Base-by-base conservation (phyloP, 2,888 invertebrate genomes). In the Sesia bembeciformis region DNA sequence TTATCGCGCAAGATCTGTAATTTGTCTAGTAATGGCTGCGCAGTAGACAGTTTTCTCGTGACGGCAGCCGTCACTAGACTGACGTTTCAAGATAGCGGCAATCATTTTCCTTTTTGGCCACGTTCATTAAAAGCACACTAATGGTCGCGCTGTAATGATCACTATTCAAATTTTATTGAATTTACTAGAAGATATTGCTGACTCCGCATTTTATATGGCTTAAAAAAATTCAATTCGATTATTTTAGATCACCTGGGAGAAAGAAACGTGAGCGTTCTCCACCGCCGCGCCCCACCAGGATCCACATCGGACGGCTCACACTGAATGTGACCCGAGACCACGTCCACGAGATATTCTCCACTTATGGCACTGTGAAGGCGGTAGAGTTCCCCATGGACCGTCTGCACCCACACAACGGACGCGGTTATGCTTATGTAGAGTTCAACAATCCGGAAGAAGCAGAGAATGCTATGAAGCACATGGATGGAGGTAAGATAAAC, bases 391-490 rank as follows among this genome's bases (percentile, higher is more conserved):
- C 97, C 0, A 91, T 92, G 60, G 98, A 99, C 72, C 93, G 98
- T 61, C 90, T 94, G 55, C 98, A 99, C 81, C 93, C 94, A 0
- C 94, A 95, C 72, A 92, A 96, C 64, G 96, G 96, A n/a, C 92
- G 96, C 40, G 98, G 98, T 1, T 96, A 96, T 81, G 98, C 97
- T 6, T 99, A 98, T 79, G 96, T 99, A 3, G 99, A 99, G 73
- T 99, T 95, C 83, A 94, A 93, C 62, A 96, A 94, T 54, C 91
- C 97, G 0, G 98, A 98, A 64, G 98, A 98, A 81, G 98, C 99
- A 38, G 98, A 98, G 78, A 97, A 98, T 80, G 99, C 99, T 0
- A 97, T 99, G 94, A 98, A 98, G 81, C 97, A 98, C 75, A 99
- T 99, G 99, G 98, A 99, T 86, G 99, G 98, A 76, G 99, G 95